Conservation (phyloP, 92 coral and sea anemone genomes). For the Siderastrea radians region DNA sequence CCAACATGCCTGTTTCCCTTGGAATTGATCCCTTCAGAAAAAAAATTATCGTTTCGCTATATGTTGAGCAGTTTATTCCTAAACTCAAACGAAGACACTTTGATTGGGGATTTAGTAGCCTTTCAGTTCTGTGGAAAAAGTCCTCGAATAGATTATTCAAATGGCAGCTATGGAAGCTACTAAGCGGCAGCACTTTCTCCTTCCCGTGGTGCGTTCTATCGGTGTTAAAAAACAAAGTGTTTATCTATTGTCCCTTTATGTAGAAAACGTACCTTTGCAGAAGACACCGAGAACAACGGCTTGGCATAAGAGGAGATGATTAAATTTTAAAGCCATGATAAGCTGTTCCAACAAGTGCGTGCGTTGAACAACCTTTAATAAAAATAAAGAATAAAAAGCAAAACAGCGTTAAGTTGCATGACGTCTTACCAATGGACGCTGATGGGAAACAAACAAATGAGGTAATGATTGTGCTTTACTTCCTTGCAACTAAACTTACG, state of each 20-base stretch:
- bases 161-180: too few relatives aligned
- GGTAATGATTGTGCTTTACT: neutral
- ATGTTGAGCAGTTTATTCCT: too few relatives aligned
- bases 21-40: too few relatives aligned
- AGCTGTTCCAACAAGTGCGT: neutral
- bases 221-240: neutral
- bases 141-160: too few relatives aligned
- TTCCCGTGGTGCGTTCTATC: too few relatives aligned
- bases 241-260: neutral
- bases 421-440: neutral
- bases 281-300: neutral
- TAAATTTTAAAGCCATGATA: slow-evolving; percentile 2
- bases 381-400: neutral
- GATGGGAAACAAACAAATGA: neutral
- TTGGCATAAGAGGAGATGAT: slow-evolving; percentile 2
- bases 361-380: neutral
- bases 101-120: too few relatives aligned
- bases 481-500: neutral
- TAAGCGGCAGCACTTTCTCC: too few relatives aligned
- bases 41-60: too few relatives aligned
- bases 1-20: too few relatives aligned
- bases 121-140: too few relatives aligned
- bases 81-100: too few relatives aligned
- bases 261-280: slow-evolving; percentile 9
- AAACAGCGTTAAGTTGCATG: neutral